A percentile compares a stretch with the other conserved stretches of the same genome.
phyloP scores from a whole-genome alignment of 1,140 invertebrate species.

The Idris sp. region DNA sequence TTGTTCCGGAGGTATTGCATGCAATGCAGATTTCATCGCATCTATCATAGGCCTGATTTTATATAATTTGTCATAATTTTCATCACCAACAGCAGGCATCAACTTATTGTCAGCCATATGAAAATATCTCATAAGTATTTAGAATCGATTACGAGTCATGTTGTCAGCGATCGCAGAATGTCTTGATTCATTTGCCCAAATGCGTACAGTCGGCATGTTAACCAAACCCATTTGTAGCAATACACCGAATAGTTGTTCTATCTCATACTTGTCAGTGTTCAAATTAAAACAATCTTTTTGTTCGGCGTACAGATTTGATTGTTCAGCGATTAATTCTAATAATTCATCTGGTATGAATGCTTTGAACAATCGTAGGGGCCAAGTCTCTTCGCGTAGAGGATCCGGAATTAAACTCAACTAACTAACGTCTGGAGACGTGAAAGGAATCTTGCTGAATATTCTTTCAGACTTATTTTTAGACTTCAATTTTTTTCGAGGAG shows the following conservation, averaged over 20 bases:
- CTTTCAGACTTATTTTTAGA: slow-evolving; percentile 17
- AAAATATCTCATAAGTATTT: slow-evolving; percentile 14
- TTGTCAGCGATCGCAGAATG: slow-evolving; percentile 17
- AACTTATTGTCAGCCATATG: slow-evolving; percentile 20
- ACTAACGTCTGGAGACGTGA: neutral
- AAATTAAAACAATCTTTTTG: slow-evolving; percentile 9
- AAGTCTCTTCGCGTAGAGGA: neutral
- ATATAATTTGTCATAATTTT: slow-evolving; percentile 11
- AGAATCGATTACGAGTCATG: slow-evolving; percentile 17
- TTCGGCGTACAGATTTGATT: slow-evolving; percentile 11
- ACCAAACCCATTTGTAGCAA: slow-evolving; percentile 15
- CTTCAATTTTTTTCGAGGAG: too few relatives aligned
- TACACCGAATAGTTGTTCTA: slow-evolving; percentile 15
- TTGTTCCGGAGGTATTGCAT: slow-evolving; percentile 14
- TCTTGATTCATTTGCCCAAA: slow-evolving; percentile 7
- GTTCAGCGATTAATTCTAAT: slow-evolving; percentile 14
- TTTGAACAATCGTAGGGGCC: slow-evolving; percentile 11
- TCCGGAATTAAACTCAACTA: slow-evolving; percentile 6
- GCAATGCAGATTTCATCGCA: slow-evolving; percentile 15
- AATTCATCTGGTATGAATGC: slow-evolving; percentile 16
- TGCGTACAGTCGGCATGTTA: slow-evolving; percentile 2
- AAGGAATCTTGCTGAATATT: slow-evolving; percentile 9
- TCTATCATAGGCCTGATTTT: slow-evolving; percentile 14
- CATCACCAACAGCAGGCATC: slow-evolving; percentile 13
- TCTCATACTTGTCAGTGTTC: too few relatives aligned